Conservation (phyloP, 1,140 invertebrate genomes). For the Tetranychus cinnabarinus region DNA sequence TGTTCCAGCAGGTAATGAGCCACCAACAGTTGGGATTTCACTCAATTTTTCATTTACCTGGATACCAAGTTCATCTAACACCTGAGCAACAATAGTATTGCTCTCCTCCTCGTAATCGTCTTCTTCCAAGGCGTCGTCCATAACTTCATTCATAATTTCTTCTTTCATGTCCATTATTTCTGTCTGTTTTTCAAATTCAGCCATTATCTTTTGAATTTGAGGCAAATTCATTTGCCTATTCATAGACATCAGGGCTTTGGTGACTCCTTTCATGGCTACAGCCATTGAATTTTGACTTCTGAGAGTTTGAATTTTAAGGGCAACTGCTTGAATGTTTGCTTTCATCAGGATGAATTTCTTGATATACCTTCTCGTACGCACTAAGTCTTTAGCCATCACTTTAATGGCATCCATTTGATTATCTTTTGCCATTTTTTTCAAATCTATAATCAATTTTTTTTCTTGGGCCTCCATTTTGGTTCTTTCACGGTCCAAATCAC, state of each 20-base stretch:
- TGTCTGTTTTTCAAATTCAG: slow-evolving; percentile 94
- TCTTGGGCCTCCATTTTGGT: slow-evolving; percentile 94
- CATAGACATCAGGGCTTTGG: slow-evolving; percentile 94
- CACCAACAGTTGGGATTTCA: slow-evolving; percentile 44
- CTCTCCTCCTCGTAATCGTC: slow-evolving; percentile 94
- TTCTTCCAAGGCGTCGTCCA: slow-evolving; percentile 96
- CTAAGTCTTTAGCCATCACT: slow-evolving; percentile 98
- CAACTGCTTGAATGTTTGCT: slow-evolving; percentile 96
- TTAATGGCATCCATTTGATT: slow-evolving; percentile 99
- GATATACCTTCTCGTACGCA: slow-evolving; percentile 69
- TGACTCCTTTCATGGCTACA: slow-evolving; percentile 97
- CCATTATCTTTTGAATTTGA: slow-evolving; percentile 92
- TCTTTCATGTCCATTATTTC: slow-evolving; percentile 99
- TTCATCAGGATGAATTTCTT: slow-evolving; percentile 99
- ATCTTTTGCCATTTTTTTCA: slow-evolving; percentile 96
- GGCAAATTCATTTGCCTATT: slow-evolving; percentile 86
- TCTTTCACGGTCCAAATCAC: slow-evolving; percentile 81
- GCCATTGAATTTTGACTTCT: slow-evolving; percentile 98
- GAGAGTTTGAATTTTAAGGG: slow-evolving; percentile 91
- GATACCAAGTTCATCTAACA: slow-evolving; percentile 77
- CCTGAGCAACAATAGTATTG: slow-evolving; percentile 15
- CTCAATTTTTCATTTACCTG: slow-evolving; percentile 72
- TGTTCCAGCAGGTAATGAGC: slow-evolving; percentile 22
- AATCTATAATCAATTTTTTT: slow-evolving; percentile 93
- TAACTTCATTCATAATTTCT: slow-evolving; percentile 99